Base-by-base conservation (phyloP, 2,113 vertebrate genomes). In the Tupaia tana region DNA sequence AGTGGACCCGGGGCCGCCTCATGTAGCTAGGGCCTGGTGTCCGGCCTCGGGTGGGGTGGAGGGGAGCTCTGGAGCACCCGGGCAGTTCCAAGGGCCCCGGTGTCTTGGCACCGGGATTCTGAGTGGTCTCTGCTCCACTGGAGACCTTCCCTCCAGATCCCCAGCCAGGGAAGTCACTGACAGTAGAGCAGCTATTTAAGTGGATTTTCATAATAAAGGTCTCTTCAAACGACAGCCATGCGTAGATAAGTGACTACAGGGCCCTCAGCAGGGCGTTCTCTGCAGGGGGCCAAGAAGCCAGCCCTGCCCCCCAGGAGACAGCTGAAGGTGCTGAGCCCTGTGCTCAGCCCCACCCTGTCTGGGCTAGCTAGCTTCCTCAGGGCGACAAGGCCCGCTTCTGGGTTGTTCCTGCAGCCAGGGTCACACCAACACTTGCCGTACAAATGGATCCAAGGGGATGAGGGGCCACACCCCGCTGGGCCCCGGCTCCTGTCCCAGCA, bases 1-100 rank as follows among this genome's bases (percentile, higher is more conserved):
- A 77, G 97, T 98, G 97, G 89, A 97, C 97, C 97, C 98, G 98
- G 98, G 97, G 95, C 98, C 93, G 86, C 74, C 98, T 97, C 98
- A 96, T n/a, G 4, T 2, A 15, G 77, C 71, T 31, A 31, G 69
- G 9, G 27, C 87, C 20, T 1, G 0, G 52, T 9, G 19, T 31
- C 86, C 4, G 15, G 13, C 19, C 14, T 14, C 2, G 9, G 22
- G 24, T 14, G 77, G 25, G 43, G 64, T 10, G 8, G 59, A 86
- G n/a, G 59, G 81, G 43, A 54, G 73, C 9, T 14, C 0, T 56
- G 64, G 63, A 82, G 34, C 7, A 11, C 59, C 7, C 43, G 43
- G 4, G 43, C 43, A 43, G 43, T 43, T 43, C 43, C 43, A 43
- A 43, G 43, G 43, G 43, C 43, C 43, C 43, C 4, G 43, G 43